Evolutionary conservation across 2,113 vertebrate genomes (phyloP), one percentile per base, ranked within the genome.

Genomic region (Vulpes lagopus): DNA sequence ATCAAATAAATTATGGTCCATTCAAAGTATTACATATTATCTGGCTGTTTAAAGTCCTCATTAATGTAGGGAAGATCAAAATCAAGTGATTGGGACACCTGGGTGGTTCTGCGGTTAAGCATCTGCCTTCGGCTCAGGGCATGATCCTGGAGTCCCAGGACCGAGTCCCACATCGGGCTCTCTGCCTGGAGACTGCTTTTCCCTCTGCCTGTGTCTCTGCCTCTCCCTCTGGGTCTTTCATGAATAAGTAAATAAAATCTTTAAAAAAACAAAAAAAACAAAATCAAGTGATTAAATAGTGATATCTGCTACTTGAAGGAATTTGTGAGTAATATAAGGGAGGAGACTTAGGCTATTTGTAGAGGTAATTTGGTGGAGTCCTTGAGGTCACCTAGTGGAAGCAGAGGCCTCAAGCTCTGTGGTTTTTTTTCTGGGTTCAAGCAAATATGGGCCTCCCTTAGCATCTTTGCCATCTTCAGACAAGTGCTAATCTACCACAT

Each of bases 21-120:
- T 51, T 86, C 73, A 80, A 60, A 43, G 85, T 8, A 49, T 3
- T 51, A 11, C 23, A 5, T 22, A 27, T 30, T 91, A n/a, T 69
- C 92, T 38, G 6, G 27, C 22, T 43, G 65, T 57, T 71, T 69
- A 19, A 7, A 80, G 20, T n/a, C 89, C 90, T 76, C 76, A 14
- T 88, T 81, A 85, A 91, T 32, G n/a, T 30, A 22, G 32, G 53
- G 35, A 93, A 95, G 86, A 91, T 74, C 35, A 74, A 96, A 78
- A 59, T 60, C 43, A 59, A 88, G 64, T 51, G 79, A 22, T 25
- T 69, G 43, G 43, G 43, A 43, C 43, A 43, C 1, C 43, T 43
- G 43, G 43, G 43, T 43, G 43, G 43, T 7, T 43, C 43, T 43
- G 43, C 6, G 43, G 43, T 43, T 43, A 43, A 43, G 43, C 43